Percentiles rank a stretch among this genome's conserved stretches.
Conservation (phyloP, 2,113 vertebrate species). For the Pholis gunnellus region DNA sequence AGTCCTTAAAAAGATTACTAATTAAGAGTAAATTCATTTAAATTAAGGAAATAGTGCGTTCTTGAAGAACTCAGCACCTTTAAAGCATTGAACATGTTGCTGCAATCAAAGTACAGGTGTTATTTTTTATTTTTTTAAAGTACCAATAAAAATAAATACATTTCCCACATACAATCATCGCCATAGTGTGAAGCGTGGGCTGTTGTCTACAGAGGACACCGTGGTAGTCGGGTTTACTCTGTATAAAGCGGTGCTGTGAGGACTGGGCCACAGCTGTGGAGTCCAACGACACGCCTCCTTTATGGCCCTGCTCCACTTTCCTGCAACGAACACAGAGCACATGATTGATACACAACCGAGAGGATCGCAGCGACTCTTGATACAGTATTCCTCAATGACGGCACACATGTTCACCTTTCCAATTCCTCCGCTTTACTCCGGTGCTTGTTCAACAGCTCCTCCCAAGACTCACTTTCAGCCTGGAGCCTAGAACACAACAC, state of each 20-base stretch:
- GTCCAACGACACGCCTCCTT: conserved; percentile 67
- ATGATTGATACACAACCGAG: conserved; percentile 3
- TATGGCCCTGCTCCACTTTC: conserved; percentile 73
- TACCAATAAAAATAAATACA: background rate
- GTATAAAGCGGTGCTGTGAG: conserved; percentile 80
- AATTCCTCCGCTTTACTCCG: conserved; percentile 76
- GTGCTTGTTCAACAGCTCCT: conserved; percentile 81
- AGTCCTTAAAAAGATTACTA: background rate
- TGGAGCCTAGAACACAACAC: conserved; percentile 76
- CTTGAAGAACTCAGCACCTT: too few species aligned
- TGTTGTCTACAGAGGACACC: conserved; percentile 73
- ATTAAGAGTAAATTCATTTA: too few species aligned
- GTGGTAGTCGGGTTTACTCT: conserved; percentile 82
- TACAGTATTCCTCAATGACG: background rate
- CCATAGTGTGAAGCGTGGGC: conserved; percentile 73
- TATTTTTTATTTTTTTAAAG: too few species aligned
- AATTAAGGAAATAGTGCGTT: too few species aligned
- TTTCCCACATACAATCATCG: conserved; percentile 71
- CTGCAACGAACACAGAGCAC: conserved; percentile 61
- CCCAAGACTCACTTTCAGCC: conserved; percentile 81
- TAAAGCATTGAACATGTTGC: too few species aligned
- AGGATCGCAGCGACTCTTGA: background rate
- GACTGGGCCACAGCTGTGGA: conserved; percentile 69
- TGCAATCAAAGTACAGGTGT: too few species aligned
- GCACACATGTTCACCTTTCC: conserved; percentile 69